Conservation (phyloP, 30 jellyfish, hydroid and myxozoan species). For the Aurelia sp. region DNA sequence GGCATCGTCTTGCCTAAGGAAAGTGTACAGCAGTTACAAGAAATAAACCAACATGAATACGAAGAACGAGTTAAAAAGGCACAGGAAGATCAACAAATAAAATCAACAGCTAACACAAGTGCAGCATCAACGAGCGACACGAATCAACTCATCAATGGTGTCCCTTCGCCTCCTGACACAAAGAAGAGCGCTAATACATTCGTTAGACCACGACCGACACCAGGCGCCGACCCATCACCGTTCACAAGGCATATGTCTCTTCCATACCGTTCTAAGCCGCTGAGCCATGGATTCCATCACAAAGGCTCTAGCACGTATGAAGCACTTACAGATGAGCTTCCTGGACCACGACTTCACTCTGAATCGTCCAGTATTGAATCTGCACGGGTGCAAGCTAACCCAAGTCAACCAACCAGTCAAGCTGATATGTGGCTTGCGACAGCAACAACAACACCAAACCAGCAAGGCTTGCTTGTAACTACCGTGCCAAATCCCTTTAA, state of each 20-base stretch:
- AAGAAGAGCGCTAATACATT: constrained; percentile 75
- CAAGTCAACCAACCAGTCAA: constrained; percentile 30
- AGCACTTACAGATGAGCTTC: constrained; percentile 93
- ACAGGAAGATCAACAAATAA: constrained; percentile 65
- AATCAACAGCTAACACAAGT: constrained; percentile 45
- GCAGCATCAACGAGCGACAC: constrained; percentile 28
- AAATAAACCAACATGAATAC: constrained; percentile 90
- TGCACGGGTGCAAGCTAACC: constrained; percentile 17
- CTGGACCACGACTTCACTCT: constrained; percentile 88
- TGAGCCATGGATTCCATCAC: constrained; percentile 56
- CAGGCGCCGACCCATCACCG: constrained; percentile 82
- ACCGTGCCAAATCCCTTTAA: constrained; percentile 78
- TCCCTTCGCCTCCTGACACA: constrained; percentile 64
- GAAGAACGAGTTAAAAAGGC: constrained; percentile 86
- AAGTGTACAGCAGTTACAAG: constrained; percentile 93
- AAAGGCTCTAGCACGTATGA: constrained; percentile 91
- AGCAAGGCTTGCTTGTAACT: constrained; percentile 51
- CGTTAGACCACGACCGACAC: constrained; percentile 93
- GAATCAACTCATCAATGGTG: constrained; percentile 46
- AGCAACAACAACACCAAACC: constrained; percentile 31
- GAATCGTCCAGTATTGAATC: constrained; percentile 76
- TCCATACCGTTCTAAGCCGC: constrained; percentile 89
- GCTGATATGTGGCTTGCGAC: constrained; percentile 81
- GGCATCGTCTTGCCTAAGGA: constrained; percentile 97
- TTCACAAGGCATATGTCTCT: constrained; percentile 95